Evolutionary conservation across 2,888 invertebrate species (phyloP).

Genomic region (Alentia gelatinosa): DNA sequence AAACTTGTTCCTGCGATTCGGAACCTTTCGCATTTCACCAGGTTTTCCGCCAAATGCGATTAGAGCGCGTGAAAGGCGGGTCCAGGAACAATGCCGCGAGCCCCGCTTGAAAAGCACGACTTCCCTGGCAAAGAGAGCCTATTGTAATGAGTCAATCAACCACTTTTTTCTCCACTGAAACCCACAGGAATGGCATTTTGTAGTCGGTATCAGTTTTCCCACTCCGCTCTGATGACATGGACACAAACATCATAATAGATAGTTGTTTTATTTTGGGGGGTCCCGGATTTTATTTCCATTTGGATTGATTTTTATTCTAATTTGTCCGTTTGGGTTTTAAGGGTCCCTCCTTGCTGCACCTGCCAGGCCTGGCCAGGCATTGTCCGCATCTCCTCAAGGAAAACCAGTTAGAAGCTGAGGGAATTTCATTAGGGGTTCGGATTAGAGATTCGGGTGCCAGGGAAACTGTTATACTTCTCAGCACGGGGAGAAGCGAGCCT

Average conservation of each 20-base stretch:
- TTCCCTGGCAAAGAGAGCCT: neutral
- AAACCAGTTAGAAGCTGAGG: neutral
- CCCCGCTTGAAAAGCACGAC: neutral
- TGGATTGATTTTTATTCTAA: neutral
- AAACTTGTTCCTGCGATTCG: neutral
- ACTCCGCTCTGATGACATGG: neutral
- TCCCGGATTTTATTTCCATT: neutral
- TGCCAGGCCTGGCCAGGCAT: neutral
- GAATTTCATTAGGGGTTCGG: conserved; percentile 7
- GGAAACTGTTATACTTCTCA: neutral
- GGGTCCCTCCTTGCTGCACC: neutral
- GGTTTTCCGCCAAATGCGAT: conserved; percentile 42
- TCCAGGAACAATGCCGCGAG: neutral
- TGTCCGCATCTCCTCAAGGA: neutral
- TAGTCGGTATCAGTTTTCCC: conserved; percentile 17
- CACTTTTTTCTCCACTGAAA: neutral
- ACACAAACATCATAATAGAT: conserved; percentile 32
- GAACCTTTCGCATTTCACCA: conserved; percentile 34
- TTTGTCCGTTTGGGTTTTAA: neutral
- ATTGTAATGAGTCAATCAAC: conserved; percentile 34
- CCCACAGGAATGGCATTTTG: conserved; percentile 19
- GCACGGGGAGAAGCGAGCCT: neutral
- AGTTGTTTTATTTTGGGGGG: neutral
- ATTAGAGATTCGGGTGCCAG: neutral
- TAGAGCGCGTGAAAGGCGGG: conserved; percentile 38